Base-by-base conservation (phyloP, 2,113 vertebrate genomes). In the Oreochromis tanganicae region DNA sequence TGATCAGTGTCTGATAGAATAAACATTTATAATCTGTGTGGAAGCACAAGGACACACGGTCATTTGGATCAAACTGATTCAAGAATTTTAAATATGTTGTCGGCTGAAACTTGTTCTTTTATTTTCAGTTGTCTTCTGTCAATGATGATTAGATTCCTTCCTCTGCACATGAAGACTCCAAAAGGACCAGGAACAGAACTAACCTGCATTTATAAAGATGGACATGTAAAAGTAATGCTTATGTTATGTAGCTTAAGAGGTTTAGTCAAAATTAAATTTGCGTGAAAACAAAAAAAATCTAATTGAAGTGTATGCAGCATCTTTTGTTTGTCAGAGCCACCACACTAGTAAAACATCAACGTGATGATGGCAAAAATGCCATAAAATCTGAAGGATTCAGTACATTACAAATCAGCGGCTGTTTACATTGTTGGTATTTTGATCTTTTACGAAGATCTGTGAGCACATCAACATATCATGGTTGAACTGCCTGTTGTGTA, bases 261-360 rank as follows among this genome's bases (percentile, higher is more conserved):
- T 66, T 66, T 38, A n/a, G 1, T 66, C 9, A 38, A 63, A 63
- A 66, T 36, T n/a, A 0, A 2, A 36, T 61, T 32, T 61, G 1
- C 1, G 8, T 61, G 57, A 63, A 63, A 16, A 59, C 13, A 59
- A 27, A 38, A 34, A 63, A 34, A 63, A 34, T 19, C 16, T 19
- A 36, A 36, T 63, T 63, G 17, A 61, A 61, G 14, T 61, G 16
- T 63, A 3, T 34, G 16, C 32, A 19, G 59, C 29, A 34, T 63
- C 16, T 63, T 11, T 34, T 34, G 16, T 36, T 19, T 63, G 29
- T 63, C 59, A 19, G 59, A 36, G 5, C 5, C 1, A 0, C 59
- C 29, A 4, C 3, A 34, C 59, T 32, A 61, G 29, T 0, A 63
- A 63, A 19, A 63, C 3, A 0, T 34, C 9, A 61, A 61, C 0